Evolutionary conservation across 2,888 invertebrate species (phyloP).

Genomic region (Lycia hirtaria): DNA sequence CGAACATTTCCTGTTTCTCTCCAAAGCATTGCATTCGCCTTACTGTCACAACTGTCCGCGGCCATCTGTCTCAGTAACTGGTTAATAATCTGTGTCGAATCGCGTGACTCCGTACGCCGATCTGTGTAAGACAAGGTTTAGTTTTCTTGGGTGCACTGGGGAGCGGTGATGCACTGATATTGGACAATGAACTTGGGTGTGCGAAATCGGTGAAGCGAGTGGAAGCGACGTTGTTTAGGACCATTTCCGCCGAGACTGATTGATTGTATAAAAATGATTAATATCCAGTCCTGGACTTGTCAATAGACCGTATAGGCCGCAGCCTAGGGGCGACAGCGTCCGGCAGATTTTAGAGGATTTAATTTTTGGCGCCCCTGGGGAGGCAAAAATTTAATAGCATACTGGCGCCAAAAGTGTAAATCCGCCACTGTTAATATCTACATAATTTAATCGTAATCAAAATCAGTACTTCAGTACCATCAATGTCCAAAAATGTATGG

Average conservation of each 20-base stretch:
- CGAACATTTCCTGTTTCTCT: no score
- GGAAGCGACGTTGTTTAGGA: neutral
- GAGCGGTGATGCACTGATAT: slow-evolving; percentile 5
- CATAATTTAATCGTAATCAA: no score
- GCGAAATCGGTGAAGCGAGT: slow-evolving; percentile 6
- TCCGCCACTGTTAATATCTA: no score
- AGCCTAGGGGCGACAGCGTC: no score
- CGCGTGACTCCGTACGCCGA: slow-evolving; percentile 44
- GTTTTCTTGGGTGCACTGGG: slow-evolving; percentile 19
- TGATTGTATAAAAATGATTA: neutral
- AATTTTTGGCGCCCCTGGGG: no score
- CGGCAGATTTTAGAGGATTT: no score
- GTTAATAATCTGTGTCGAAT: slow-evolving; percentile 62
- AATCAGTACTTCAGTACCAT: no score
- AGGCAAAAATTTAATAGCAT: no score
- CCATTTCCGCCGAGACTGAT: neutral
- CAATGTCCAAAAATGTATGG: no score
- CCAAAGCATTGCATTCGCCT: neutral
- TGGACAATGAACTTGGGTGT: slow-evolving; percentile 25
- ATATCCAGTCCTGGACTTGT: neutral
- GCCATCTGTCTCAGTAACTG: slow-evolving; percentile 29
- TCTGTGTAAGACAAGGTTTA: slow-evolving; percentile 22
- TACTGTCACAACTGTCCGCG: slow-evolving; percentile 14
- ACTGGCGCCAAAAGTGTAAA: no score
- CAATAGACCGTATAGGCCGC: neutral